phyloP scores from a whole-genome alignment of 2,113 vertebrate genomes.

The Siniperca chuatsi region DNA sequence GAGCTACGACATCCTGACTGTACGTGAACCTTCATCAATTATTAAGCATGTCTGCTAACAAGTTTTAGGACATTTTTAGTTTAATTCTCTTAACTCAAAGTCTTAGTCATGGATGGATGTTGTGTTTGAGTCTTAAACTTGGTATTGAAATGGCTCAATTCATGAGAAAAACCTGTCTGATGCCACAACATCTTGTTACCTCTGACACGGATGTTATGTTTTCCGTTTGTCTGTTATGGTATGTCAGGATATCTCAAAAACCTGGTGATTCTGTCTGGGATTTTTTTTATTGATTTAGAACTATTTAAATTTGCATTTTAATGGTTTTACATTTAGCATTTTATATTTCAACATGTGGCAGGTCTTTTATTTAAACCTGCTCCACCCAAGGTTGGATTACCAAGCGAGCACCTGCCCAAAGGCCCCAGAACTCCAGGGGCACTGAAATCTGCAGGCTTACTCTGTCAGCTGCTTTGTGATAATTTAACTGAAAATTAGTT shows the following conservation, averaged over 20 bases:
- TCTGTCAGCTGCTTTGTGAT: not conserved
- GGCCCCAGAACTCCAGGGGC: not conserved
- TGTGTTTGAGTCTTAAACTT: not conserved
- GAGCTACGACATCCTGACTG: slow-evolving; percentile 96
- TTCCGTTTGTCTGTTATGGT: not conserved
- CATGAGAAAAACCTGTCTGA: not conserved
- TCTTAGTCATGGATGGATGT: not conserved
- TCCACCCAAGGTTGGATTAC: not conserved
- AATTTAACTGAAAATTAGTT: not conserved
- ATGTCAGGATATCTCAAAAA: not conserved
- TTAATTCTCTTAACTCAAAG: not conserved
- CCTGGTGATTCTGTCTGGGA: not conserved
- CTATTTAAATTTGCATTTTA: not conserved
- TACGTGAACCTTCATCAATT: slow-evolving; percentile 73
- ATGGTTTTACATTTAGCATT: not conserved
- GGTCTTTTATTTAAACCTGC: not conserved
- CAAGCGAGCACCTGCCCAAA: not conserved
- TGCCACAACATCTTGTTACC: not conserved
- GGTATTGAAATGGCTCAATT: not conserved
- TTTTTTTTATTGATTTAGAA: not conserved
- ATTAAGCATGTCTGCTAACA: not conserved
- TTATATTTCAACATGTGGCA: not conserved
- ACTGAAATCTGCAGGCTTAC: not conserved
- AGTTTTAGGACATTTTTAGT: not conserved
- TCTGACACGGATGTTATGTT: not conserved